These are phyloP conservation scores for Hypanus sabinus DNA, from an alignment of 2,113 vertebrate genomes.

Conservation along the genomic window DNA sequence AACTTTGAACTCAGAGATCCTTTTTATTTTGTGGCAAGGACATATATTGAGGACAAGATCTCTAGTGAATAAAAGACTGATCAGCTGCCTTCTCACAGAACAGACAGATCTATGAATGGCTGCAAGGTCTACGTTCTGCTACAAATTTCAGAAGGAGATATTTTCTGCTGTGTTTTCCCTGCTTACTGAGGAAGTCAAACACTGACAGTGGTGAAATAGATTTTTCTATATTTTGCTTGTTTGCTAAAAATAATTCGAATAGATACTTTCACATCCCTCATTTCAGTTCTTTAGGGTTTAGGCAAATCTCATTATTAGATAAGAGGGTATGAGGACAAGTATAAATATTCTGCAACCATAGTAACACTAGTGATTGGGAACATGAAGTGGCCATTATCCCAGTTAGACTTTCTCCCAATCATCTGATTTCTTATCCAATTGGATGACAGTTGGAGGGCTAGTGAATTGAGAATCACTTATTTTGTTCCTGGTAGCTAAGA, in stretches of 20 bases:
- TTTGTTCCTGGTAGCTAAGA: neutral
- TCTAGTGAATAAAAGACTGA: neutral
- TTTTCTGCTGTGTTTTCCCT: neutral
- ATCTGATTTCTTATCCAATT: neutral
- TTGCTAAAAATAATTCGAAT: neutral
- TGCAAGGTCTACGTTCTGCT: too few relatives aligned
- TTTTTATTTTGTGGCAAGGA: neutral
- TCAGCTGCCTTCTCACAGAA: neutral
- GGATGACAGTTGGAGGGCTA: too few relatives aligned
- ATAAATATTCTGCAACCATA: neutral
- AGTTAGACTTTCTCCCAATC: neutral
- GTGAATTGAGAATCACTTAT: neutral
- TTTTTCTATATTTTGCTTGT: neutral
- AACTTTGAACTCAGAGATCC: neutral
- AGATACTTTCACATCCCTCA: neutral
- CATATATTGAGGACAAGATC: neutral
- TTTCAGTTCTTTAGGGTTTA: neutral
- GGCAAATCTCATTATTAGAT: neutral
- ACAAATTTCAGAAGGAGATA: neutral
- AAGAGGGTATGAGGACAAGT: neutral
- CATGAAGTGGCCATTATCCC: neutral
- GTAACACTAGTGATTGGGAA: neutral
- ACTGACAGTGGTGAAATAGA: neutral
- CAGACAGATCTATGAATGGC: too few relatives aligned
- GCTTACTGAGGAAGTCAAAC: neutral